These are phyloP conservation scores for Tolypeutes matacus DNA, from an alignment of 2,797 vertebrate species.

Conservation along the genomic window DNA sequence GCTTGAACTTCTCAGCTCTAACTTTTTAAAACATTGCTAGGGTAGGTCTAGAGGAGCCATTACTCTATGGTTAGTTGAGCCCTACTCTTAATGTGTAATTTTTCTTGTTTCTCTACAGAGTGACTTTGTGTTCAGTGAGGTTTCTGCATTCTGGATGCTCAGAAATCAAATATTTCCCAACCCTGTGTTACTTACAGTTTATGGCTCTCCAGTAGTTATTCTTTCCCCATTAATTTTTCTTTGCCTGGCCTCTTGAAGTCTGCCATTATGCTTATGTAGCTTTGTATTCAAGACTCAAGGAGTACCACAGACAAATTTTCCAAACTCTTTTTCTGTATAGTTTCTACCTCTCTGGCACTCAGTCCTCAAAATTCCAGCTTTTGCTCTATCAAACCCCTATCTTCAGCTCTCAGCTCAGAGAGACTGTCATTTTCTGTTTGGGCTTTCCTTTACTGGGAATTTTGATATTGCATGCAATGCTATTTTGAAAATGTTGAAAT, in stretches of 20 bases:
- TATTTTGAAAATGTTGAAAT: background rate
- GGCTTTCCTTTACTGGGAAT: background rate
- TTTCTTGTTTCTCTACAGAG: background rate
- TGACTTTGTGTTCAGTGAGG: background rate
- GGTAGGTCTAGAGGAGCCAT: background rate
- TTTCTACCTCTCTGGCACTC: background rate
- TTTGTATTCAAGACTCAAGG: background rate
- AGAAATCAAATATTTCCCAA: background rate
- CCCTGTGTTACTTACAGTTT: no score
- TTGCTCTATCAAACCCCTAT: background rate
- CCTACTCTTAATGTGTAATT: background rate
- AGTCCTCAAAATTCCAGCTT: background rate
- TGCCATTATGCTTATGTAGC: background rate
- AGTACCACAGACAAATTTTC: background rate
- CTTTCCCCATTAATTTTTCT: background rate
- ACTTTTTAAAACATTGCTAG: background rate
- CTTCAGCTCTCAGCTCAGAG: background rate
- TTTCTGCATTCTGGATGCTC: background rate
- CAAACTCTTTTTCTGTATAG: background rate
- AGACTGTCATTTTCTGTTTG: background rate
- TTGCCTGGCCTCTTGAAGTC: background rate
- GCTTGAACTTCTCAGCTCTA: background rate
- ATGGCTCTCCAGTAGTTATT: background rate
- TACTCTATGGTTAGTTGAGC: background rate
- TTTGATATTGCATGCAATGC: background rate